Evolutionary conservation across 2,113 vertebrate genomes (phyloP).

Genomic region (Fulica atra): DNA sequence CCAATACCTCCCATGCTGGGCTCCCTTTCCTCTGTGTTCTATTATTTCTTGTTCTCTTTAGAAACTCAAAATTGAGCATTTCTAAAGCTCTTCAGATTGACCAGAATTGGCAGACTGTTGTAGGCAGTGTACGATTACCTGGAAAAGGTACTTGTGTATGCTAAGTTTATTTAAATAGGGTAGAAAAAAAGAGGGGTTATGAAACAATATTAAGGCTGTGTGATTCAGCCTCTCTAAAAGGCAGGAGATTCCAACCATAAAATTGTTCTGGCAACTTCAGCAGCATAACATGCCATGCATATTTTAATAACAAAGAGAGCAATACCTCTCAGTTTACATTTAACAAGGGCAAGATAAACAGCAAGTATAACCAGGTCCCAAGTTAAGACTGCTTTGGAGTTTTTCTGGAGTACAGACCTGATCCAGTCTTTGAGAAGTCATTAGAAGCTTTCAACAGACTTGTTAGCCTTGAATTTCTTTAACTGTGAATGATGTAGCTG

Average conservation of each 20-base stretch:
- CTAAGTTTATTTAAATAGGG: neutral
- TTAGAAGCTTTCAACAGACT: neutral
- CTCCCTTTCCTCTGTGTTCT: neutral
- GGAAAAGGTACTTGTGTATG: neutral
- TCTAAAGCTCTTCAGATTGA: neutral
- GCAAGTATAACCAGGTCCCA: neutral
- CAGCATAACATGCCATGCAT: neutral
- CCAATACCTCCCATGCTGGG: neutral
- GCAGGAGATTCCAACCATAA: slow-evolving; percentile 21
- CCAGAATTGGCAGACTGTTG: neutral
- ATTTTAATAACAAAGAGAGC: slow-evolving; percentile 37
- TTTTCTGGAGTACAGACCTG: neutral
- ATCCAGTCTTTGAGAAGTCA: neutral
- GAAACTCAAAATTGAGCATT: neutral
- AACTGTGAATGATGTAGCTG: neutral
- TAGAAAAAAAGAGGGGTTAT: fast-evolving
- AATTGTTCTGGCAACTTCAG: slow-evolving; percentile 31
- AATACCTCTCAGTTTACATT: neutral
- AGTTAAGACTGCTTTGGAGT: neutral
- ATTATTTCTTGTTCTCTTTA: neutral
- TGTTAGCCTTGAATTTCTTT: neutral
- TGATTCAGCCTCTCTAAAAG: neutral
- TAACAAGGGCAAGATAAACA: slow-evolving; percentile 14
- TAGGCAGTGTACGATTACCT: neutral
- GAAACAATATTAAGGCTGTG: neutral